Evolutionary conservation across 2,797 vertebrate species (phyloP).

Genomic region (Megaceryle alcyon): DNA sequence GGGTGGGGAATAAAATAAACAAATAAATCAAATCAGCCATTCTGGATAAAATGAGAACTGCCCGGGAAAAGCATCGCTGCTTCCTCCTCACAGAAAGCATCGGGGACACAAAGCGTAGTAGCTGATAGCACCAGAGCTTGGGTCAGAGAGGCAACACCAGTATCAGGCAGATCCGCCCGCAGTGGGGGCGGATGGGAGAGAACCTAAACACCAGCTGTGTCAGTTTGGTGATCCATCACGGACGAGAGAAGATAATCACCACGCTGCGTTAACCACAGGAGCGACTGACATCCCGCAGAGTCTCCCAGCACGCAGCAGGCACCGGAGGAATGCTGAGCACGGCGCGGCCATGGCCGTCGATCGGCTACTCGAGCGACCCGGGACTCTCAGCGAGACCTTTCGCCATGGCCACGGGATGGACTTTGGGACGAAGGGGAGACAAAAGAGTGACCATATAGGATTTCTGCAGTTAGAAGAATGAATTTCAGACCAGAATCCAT

Average conservation of each 20-base stretch:
- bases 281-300: neutral
- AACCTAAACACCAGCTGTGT: neutral
- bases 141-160: neutral
- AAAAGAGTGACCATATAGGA: neutral
- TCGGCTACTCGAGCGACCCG: neutral
- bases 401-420: fast-evolving
- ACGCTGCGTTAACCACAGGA: neutral
- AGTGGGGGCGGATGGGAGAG: fast-evolving
- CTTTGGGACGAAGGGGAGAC: neutral
- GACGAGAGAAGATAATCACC: neutral
- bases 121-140: neutral
- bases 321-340: neutral
- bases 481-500: neutral
- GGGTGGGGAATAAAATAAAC: neutral
- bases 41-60: neutral
- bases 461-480: neutral
- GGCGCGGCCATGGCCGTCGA: fast-evolving
- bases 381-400: neutral
- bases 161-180: neutral
- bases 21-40: neutral
- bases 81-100: neutral
- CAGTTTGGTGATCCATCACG: neutral
- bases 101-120: neutral
- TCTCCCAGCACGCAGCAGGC: neutral
- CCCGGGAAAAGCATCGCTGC: neutral